phyloP scores from a whole-genome alignment of 2,113 vertebrate species.

The Seriola dumerili region DNA sequence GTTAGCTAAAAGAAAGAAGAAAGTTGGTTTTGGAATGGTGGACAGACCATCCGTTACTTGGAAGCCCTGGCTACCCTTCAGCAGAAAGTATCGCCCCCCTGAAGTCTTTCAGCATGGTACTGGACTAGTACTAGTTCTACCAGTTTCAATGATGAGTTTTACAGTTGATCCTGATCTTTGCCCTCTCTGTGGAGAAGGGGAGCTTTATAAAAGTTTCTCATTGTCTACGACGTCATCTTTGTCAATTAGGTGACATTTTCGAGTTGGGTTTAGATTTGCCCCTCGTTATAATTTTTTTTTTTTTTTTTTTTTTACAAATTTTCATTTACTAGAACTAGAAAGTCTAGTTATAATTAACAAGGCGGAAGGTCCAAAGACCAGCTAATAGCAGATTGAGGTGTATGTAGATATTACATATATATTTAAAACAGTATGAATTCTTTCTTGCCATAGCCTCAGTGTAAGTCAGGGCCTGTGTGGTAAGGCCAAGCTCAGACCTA shows the following conservation, averaged over 20 bases:
- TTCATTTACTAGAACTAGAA: background rate
- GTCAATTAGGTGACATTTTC: background rate
- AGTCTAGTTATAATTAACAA: background rate
- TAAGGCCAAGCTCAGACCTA: too few relatives aligned
- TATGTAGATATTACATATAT: too few relatives aligned
- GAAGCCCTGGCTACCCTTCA: background rate
- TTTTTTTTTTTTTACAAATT: background rate
- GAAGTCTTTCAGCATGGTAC: background rate
- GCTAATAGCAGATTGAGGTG: background rate
- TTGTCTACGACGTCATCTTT: background rate
- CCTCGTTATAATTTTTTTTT: background rate
- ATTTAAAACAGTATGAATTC: too few relatives aligned
- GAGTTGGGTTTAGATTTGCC: background rate
- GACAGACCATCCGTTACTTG: background rate
- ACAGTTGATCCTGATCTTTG: background rate
- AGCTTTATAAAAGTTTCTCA: background rate
- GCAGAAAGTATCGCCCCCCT: background rate
- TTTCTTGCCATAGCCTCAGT: too few relatives aligned
- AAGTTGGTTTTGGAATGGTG: background rate
- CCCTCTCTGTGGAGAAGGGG: background rate
- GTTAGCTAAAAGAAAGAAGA: constrained; percentile 9
- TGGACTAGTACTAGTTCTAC: too few relatives aligned
- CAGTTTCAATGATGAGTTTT: background rate
- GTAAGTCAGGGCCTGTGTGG: too few relatives aligned
- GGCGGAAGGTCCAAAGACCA: background rate